phyloP scores from a whole-genome alignment of 1,140 invertebrate genomes.

The Psix sp. region DNA sequence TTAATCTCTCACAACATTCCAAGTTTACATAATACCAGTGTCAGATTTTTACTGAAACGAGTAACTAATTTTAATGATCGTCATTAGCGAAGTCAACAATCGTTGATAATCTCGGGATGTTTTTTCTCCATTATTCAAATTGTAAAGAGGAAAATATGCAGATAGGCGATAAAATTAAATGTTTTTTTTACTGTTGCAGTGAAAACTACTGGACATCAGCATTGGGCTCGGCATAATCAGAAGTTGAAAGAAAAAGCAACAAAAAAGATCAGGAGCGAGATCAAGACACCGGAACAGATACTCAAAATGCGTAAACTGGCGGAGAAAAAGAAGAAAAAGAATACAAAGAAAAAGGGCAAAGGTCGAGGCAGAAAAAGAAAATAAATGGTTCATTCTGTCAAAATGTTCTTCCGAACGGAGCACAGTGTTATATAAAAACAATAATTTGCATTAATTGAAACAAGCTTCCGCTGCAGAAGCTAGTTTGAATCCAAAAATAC shows the following conservation, averaged over 20 bases:
- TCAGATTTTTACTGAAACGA: slow-evolving; percentile 21
- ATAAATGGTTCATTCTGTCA: too few relatives aligned
- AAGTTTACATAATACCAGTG: slow-evolving; percentile 30
- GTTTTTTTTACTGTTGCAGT: slow-evolving; percentile 51
- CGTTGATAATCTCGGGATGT: too few relatives aligned
- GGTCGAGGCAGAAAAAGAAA: slow-evolving; percentile 44
- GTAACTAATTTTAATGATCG: slow-evolving; percentile 11
- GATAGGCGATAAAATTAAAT: not conserved
- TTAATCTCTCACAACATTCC: slow-evolving; percentile 18
- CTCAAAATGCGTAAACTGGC: slow-evolving; percentile 81
- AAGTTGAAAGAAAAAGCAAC: slow-evolving; percentile 77
- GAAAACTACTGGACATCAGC: slow-evolving; percentile 76
- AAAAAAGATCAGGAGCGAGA: slow-evolving; percentile 73
- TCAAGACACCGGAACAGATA: slow-evolving; percentile 84
- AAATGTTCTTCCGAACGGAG: too few relatives aligned
- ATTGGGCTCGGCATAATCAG: slow-evolving; percentile 80
- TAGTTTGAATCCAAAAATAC: too few relatives aligned
- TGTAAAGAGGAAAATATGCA: too few relatives aligned
- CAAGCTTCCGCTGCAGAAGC: too few relatives aligned
- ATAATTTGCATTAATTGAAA: too few relatives aligned
- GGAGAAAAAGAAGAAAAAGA: slow-evolving; percentile 77
- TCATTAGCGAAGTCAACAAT: too few relatives aligned
- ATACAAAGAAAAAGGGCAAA: slow-evolving; percentile 66
- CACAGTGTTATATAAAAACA: not conserved
- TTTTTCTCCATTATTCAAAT: too few relatives aligned